A percentile compares a stretch with the other conserved stretches of the same genome.
Conservation (phyloP, 1,140 invertebrate genomes). For the Zaprionus ornatus region DNA sequence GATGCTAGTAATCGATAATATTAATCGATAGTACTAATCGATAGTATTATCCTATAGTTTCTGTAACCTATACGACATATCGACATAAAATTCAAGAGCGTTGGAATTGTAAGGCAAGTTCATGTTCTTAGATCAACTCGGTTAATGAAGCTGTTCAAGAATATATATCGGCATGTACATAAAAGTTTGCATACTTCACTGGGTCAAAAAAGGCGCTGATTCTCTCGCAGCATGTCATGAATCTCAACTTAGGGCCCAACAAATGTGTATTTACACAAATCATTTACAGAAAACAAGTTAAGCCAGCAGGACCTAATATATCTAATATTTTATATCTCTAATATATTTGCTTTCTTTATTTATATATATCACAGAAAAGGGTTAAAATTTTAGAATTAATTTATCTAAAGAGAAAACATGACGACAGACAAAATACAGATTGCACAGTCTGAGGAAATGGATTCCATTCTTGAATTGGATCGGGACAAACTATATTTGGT, state of each 20-base stretch:
- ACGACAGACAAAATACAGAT: neutral
- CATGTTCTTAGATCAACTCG: no score
- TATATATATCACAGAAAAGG: neutral
- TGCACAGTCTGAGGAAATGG: neutral
- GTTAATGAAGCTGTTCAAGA: no score
- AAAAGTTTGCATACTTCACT: no score
- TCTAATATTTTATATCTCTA: neutral
- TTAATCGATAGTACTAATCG: no score
- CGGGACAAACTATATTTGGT: conserved; percentile 12
- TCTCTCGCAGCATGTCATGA: neutral
- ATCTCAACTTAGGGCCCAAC: neutral
- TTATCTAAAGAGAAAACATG: conserved; percentile 1
- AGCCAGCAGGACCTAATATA: neutral
- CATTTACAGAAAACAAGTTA: neutral
- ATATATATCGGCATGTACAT: no score
- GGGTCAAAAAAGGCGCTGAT: no score
- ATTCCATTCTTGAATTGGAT: neutral
- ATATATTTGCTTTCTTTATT: neutral
- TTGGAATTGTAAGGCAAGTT: no score
- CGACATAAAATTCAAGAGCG: no score
- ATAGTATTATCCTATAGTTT: no score
- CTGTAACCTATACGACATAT: no score
- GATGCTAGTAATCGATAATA: no score
- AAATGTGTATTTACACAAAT: neutral
- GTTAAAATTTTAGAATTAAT: neutral